Evolutionary conservation across 2,888 invertebrate species (phyloP).

Genomic region (Calliphora vomitoria): DNA sequence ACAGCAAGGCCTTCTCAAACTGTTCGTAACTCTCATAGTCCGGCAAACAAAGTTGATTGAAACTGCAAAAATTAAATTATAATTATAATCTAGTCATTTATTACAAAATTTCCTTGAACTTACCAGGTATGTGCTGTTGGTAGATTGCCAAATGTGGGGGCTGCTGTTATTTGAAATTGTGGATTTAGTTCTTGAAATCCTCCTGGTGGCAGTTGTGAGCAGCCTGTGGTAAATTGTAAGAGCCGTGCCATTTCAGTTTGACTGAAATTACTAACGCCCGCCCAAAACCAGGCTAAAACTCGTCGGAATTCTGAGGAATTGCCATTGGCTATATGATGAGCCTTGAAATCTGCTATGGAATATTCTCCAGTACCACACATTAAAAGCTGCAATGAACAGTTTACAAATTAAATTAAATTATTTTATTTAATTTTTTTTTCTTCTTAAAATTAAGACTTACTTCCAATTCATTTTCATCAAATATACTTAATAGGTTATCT

Average conservation of each 20-base stretch:
- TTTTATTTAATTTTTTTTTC: not conserved
- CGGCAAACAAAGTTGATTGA: slow-evolving; percentile 97
- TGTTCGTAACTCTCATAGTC: slow-evolving; percentile 97
- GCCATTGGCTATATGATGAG: slow-evolving; percentile 94
- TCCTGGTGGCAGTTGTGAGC: slow-evolving; percentile 95
- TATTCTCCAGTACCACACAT: slow-evolving; percentile 97
- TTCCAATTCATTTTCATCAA: slow-evolving; percentile 98
- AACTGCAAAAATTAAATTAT: slow-evolving; percentile 86
- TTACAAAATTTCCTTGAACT: slow-evolving; percentile 74
- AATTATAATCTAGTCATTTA: not conserved
- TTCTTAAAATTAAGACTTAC: slow-evolving; percentile 84
- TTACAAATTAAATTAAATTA: not conserved
- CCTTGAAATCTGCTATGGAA: slow-evolving; percentile 94
- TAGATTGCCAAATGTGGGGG: slow-evolving; percentile 94
- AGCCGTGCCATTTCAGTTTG: slow-evolving; percentile 96
- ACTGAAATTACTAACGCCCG: slow-evolving; percentile 94
- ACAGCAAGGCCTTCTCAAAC: slow-evolving; percentile 94
- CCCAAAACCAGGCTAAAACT: slow-evolving; percentile 96
- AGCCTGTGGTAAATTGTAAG: slow-evolving; percentile 96
- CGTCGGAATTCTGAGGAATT: slow-evolving; percentile 92
- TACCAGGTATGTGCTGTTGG: slow-evolving; percentile 98
- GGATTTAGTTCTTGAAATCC: slow-evolving; percentile 96
- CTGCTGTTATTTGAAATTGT: slow-evolving; percentile 95
- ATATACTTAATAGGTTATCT: slow-evolving; percentile 95
- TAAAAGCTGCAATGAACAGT: slow-evolving; percentile 87